Base-by-base conservation (phyloP, 2,797 vertebrate species). In the Chaenodraco wilsoni region DNA sequence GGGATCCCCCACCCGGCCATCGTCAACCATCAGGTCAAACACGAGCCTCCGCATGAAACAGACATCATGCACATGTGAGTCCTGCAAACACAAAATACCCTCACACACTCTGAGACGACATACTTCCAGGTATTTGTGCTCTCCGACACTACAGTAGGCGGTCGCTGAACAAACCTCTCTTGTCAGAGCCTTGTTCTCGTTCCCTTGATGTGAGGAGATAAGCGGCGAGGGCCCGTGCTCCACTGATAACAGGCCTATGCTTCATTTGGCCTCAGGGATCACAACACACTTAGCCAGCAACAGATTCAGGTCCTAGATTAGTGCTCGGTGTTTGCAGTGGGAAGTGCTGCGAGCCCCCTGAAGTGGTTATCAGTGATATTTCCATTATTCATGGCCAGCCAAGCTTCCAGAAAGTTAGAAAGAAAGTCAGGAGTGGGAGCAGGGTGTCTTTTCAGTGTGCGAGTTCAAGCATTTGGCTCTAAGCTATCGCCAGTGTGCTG, bases 31-130 rank as follows among this genome's bases (percentile, higher is more conserved):
- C 98, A 99, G 95, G 96, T 99, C 92, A 99, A 99, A 89, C 98
- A 99, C 69, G 98, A 99, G 84, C 98, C 97, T 55, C 94, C 95
- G 52, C 97, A 98, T 87, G 98, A 99, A 93, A 95, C 95, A 5
- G 98, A 99, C 92, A 95, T 99, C 93, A 98, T 99, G 97, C 97
- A 98, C 89, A 96, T 98, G 98, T 99, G 92, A 97, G 98, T 96
- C 46, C 69, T 48, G 52, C 59, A 77, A 80, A 80, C 72, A 69
- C 71, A 68, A 51, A 78, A 16, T 40, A 10, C 62, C 66, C 72
- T 23, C 27, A 50, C 46, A 10, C 33, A 5, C 31, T 44, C 83
- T 63, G 63, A 76, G 65, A 71, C 2, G 8, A 72, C 73, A 57
- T 54, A 84, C 72, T 83, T 90, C 84, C 85, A 91, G 82, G 90